A percentile compares a stretch with the other conserved stretches of the same genome.
Evolutionary conservation across 2,113 vertebrate genomes (phyloP).

Genomic region (Vimba vimba): DNA sequence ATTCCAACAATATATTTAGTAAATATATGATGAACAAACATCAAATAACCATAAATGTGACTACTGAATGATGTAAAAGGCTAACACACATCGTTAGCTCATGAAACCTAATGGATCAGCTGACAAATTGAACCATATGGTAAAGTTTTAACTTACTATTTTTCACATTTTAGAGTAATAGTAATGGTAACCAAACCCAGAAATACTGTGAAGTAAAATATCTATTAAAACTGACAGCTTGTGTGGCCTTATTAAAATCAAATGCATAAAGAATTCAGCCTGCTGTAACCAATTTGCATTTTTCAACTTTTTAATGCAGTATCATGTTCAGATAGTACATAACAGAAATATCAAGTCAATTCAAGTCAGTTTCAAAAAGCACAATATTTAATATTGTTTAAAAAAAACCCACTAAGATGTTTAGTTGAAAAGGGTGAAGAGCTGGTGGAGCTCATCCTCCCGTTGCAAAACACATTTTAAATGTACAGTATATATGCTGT

Average conservation of each 20-base stretch:
- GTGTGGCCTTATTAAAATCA: neutral
- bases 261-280: neutral
- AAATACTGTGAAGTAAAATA: neutral
- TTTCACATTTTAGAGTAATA: neutral
- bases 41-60: too few relatives aligned
- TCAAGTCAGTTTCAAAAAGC: neutral
- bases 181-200: neutral
- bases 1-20: too few relatives aligned
- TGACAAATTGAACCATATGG: neutral
- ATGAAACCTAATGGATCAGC: neutral
- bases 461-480: neutral
- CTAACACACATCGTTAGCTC: too few relatives aligned
- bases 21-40: too few relatives aligned
- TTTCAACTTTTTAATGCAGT: neutral
- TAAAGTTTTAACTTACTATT: neutral
- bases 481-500: neutral
- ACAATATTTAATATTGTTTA: neutral
- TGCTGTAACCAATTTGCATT: neutral
- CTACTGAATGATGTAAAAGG: too few relatives aligned
- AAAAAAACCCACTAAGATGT: neutral
- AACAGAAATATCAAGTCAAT: neutral
- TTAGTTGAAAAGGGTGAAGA: neutral
- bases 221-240: neutral
- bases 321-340: slow-evolving; percentile 1
- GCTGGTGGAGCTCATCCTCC: neutral